These are phyloP conservation scores for Odontomachus brunneus DNA, from an alignment of 1,140 invertebrate genomes.

Conservation along the genomic window DNA sequence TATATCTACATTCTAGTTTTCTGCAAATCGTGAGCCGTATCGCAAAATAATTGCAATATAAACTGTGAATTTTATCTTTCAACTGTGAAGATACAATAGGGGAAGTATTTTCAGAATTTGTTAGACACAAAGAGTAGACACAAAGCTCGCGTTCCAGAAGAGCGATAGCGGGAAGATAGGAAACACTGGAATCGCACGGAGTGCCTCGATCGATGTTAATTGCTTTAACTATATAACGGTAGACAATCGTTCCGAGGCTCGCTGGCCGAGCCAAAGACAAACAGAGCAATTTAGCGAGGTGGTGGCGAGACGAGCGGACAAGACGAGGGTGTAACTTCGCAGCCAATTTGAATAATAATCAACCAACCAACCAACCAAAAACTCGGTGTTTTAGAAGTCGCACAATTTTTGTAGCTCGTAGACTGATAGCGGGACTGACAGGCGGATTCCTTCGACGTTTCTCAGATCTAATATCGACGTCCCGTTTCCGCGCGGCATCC, in stretches of 20 bases:
- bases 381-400: conserved; percentile 75
- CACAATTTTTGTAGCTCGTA: conserved; percentile 79
- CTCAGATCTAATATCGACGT: conserved; percentile 59
- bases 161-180: neutral
- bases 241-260: conserved; percentile 70
- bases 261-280: conserved; percentile 76
- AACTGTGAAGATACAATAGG: neutral
- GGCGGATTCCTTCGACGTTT: conserved; percentile 49
- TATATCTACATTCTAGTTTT: neutral
- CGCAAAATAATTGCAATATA: neutral
- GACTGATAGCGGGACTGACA: conserved; percentile 63
- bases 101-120: neutral
- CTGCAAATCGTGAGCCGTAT: neutral
- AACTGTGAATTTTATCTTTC: neutral
- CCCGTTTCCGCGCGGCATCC: conserved; percentile 31
- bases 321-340: conserved; percentile 50
- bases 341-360: conserved; percentile 58
- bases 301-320: conserved; percentile 39
- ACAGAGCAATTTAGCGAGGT: conserved; percentile 34
- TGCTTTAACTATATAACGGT: conserved; percentile 55
- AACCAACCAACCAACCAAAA: conserved; percentile 52
- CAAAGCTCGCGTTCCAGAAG: neutral
- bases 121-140: no score
- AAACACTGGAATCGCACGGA: conserved; percentile 10
- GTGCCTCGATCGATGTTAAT: conserved; percentile 25